phyloP scores from a whole-genome alignment of 2,797 vertebrate genomes.

The Gymnodraco acuticeps region DNA sequence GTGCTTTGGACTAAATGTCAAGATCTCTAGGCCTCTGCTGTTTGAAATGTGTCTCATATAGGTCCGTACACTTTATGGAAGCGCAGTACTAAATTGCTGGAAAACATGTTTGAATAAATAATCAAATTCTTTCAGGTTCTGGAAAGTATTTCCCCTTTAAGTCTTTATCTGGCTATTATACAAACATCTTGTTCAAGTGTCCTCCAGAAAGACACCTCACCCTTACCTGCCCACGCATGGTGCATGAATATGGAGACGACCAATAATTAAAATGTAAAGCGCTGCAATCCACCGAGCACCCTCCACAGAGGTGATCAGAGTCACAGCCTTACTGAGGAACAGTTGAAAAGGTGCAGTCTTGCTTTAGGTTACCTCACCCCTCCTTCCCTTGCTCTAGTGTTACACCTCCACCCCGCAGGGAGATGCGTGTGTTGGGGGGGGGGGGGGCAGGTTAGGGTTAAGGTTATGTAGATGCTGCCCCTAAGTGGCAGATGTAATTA shows the following conservation, averaged over 20 bases:
- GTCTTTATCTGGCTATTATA: neutral
- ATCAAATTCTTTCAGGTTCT: neutral
- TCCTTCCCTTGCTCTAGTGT: neutral
- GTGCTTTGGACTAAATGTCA: neutral
- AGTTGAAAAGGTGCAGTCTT: slow-evolving; percentile 8
- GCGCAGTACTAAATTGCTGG: neutral
- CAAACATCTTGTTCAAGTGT: slow-evolving; percentile 14
- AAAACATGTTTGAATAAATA: neutral
- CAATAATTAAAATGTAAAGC: slow-evolving; percentile 22
- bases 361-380: neutral
- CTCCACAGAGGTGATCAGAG: neutral
- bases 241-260: neutral
- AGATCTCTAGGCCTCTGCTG: neutral
- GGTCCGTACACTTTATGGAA: slow-evolving; percentile 4
- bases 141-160: neutral
- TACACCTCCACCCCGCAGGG: slow-evolving; percentile 28
- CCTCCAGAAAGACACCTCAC: slow-evolving; percentile 20
- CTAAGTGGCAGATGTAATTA: slow-evolving; percentile 90
- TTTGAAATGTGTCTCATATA: slow-evolving; percentile 1
- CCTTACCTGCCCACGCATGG: slow-evolving; percentile 4
- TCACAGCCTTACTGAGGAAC: slow-evolving; percentile 5
- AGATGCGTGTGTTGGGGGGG: slow-evolving; percentile 41
- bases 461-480: slow-evolving; percentile 88
- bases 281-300: neutral
- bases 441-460: slow-evolving; percentile 66